phyloP scores from a whole-genome alignment of 2,797 vertebrate genomes.

The Perodicticus potto region DNA sequence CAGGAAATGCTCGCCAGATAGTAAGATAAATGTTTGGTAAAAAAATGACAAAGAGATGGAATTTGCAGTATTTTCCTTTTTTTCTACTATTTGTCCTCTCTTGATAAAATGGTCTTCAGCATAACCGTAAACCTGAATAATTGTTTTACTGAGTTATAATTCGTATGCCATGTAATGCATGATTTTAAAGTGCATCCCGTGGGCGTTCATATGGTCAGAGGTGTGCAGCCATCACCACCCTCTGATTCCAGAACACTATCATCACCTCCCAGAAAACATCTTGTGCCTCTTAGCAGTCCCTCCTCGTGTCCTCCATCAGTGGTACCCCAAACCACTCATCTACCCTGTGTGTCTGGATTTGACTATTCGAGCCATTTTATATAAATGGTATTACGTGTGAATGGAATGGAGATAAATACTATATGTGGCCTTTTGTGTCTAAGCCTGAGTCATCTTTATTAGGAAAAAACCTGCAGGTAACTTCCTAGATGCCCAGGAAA shows the following conservation, averaged over 20 bases:
- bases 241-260: background rate
- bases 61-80: accelerated
- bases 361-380: background rate
- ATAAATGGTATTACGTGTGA: background rate
- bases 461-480: background rate
- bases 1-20: no score
- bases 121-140: background rate
- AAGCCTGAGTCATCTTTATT: background rate
- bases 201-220: no score
- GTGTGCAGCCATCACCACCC: background rate
- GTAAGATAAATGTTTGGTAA: background rate
- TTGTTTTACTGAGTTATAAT: background rate
- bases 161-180: accelerated
- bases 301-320: accelerated
- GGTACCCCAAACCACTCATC: background rate
- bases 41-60: background rate
- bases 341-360: background rate
- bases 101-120: background rate
- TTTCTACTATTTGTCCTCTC: no score
- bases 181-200: accelerated
- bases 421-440: background rate
- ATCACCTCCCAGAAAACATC: accelerated
- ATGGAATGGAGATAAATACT: background rate
- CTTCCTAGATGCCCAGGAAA: background rate
- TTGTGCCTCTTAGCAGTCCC: accelerated